These are phyloP conservation scores for Dioctria linearis DNA, from an alignment of 2,888 invertebrate genomes.

Conservation along the genomic window DNA sequence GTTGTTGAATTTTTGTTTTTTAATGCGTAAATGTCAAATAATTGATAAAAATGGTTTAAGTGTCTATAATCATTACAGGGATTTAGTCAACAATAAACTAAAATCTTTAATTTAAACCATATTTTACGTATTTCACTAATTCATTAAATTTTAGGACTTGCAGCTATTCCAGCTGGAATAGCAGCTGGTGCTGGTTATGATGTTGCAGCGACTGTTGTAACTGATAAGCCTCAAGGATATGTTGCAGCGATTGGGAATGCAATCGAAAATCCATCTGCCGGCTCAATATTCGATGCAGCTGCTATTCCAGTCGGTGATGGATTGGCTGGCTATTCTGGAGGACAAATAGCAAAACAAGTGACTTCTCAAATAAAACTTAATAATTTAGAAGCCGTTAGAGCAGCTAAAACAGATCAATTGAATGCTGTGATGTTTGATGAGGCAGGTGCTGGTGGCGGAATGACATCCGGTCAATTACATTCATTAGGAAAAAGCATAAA, in stretches of 20 bases:
- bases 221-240: not conserved
- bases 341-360: not conserved
- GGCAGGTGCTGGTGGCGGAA: not conserved
- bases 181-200: not conserved
- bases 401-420: constrained; percentile 8
- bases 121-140: no score
- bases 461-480: not conserved
- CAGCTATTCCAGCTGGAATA: not conserved
- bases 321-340: constrained; percentile 15
- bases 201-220: not conserved
- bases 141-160: not conserved
- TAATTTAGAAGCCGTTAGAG: constrained; percentile 13
- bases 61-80: no score
- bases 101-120: no score
- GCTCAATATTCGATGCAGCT: constrained; percentile 13
- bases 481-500: constrained; percentile 2
- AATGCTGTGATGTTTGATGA: not conserved
- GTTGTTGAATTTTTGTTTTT: no score
- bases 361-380: not conserved
- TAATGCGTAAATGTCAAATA: no score
- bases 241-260: not conserved
- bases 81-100: no score
- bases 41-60: no score
- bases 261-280: constrained; percentile 3
- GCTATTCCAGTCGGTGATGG: constrained; percentile 8